Conservation (phyloP, 2,797 vertebrate species). For the Nyctalus aviator region DNA sequence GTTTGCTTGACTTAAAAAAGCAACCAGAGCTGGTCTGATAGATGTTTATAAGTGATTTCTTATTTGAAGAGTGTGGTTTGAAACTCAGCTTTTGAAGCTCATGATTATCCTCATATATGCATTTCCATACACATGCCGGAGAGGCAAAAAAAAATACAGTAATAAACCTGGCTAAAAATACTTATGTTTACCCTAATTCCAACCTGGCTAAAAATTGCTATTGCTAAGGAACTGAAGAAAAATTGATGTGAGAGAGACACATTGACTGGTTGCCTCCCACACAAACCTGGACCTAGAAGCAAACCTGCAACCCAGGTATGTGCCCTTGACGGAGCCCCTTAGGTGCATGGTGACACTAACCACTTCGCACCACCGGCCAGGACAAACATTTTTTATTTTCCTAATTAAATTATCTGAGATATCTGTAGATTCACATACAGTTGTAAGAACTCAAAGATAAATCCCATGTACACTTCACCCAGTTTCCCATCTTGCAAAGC, state of each 20-base stretch:
- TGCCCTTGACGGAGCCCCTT: no score
- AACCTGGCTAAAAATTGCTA: background rate
- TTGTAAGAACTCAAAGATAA: background rate
- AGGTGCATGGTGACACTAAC: no score
- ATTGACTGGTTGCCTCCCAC: no score
- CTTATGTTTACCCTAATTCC: background rate
- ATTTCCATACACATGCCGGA: background rate
- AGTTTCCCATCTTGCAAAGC: conserved; percentile 17
- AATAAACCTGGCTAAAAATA: background rate
- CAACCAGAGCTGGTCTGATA: background rate
- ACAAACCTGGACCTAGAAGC: no score
- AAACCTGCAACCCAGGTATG: no score
- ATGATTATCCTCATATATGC: background rate
- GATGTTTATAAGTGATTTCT: background rate
- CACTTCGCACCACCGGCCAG: no score
- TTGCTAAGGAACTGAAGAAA: conserved; percentile 20
- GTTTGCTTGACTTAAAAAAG: conserved; percentile 43
- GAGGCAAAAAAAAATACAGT: background rate
- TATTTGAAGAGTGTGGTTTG: conserved; percentile 13
- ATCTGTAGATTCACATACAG: background rate
- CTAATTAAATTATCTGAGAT: conserved; percentile 21
- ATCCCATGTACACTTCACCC: background rate
- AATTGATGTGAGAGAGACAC: background rate
- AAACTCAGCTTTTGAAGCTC: background rate
- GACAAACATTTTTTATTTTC: background rate